Percentiles rank a stretch among this genome's conserved stretches.
Conservation (phyloP, 1,140 invertebrate genomes). For the Cotesia glomerata region DNA sequence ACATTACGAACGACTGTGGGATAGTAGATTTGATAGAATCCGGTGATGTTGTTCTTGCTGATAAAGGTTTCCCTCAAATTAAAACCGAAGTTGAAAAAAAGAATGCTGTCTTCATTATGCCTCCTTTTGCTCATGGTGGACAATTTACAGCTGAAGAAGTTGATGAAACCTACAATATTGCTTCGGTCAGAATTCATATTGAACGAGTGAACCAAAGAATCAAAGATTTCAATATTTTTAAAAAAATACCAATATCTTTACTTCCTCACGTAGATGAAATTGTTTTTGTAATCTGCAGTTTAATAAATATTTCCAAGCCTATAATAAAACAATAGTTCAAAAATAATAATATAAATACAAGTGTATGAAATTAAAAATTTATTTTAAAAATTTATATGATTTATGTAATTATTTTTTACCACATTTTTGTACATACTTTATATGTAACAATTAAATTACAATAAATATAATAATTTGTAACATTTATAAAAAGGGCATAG, state of each 20-base stretch:
- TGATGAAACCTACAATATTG: constrained; percentile 44
- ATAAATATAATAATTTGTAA: too few relatives aligned
- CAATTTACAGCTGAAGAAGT: constrained; percentile 44
- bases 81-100: constrained; percentile 13
- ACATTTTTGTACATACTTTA: too few relatives aligned
- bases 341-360: too few relatives aligned
- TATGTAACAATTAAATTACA: too few relatives aligned
- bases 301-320: neutral
- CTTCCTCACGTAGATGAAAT: neutral
- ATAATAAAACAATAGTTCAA: neutral
- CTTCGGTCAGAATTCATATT: too few relatives aligned
- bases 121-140: constrained; percentile 39
- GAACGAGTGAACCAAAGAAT: constrained; percentile 43
- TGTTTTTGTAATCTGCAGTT: neutral
- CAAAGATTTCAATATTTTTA: constrained; percentile 30
- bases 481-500: too few relatives aligned
- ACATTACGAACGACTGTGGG: constrained; percentile 40
- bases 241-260: neutral
- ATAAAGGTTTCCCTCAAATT: constrained; percentile 45
- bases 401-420: too few relatives aligned
- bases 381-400: too few relatives aligned
- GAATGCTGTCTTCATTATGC: constrained; percentile 43
- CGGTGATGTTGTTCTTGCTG: constrained; percentile 49
- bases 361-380: too few relatives aligned
- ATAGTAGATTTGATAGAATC: constrained; percentile 43